These are phyloP conservation scores for Gorsachius goisagi DNA, from an alignment of 2,113 vertebrate species.

Conservation along the genomic window DNA sequence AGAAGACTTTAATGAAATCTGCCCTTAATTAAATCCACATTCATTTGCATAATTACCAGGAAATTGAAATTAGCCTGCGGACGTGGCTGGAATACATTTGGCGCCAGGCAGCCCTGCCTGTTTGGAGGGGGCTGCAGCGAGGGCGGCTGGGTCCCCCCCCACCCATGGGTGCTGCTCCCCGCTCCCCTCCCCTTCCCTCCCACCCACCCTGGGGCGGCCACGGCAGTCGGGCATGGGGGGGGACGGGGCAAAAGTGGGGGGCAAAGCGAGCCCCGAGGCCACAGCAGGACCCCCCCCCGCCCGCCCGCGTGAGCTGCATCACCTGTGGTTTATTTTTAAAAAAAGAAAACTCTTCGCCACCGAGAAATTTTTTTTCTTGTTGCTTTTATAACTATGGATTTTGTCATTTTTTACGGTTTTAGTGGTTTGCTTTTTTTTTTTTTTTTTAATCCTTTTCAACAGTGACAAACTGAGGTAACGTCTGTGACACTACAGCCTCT, in stretches of 20 bases:
- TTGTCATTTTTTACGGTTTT: constrained; percentile 52
- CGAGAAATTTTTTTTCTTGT: neutral
- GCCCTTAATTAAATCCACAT: constrained; percentile 71
- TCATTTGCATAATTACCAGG: constrained; percentile 72
- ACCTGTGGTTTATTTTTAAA: neutral
- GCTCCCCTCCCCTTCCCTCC: neutral
- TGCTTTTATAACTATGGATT: constrained; percentile 44
- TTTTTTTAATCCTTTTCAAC: constrained; percentile 66
- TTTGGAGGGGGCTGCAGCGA: neutral
- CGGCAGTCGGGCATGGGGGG: accelerated
- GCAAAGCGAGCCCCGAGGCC: neutral
- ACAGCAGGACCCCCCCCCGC: accelerated
- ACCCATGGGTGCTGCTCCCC: neutral
- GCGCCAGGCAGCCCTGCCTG: neutral
- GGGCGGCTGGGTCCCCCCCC: neutral
- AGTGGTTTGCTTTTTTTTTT: neutral
- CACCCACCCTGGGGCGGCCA: neutral
- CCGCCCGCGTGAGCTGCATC: neutral
- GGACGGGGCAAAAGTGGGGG: neutral
- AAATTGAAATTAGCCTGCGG: constrained; percentile 63
- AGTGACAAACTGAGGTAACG: constrained; percentile 82
- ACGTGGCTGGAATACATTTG: constrained; percentile 43
- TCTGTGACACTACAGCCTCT: constrained; percentile 74
- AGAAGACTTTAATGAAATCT: constrained; percentile 68
- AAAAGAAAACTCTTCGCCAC: constrained; percentile 13